A percentile compares a stretch with the other conserved stretches of the same genome.
Conservation (phyloP, 2,888 invertebrate species). For the Tachina fera region DNA sequence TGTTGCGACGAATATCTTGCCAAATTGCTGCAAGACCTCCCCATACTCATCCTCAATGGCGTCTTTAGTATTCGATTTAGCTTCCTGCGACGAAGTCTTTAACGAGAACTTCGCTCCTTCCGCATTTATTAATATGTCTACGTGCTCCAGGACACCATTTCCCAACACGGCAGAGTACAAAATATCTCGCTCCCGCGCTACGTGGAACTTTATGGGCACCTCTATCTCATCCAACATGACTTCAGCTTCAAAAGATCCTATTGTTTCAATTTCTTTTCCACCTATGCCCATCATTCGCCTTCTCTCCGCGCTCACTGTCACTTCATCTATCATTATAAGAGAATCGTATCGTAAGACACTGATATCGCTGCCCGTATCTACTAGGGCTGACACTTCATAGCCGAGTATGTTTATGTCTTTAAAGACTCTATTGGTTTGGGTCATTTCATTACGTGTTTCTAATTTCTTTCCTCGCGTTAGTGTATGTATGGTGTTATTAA, state of each 20-base stretch:
- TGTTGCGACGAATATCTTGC: not conserved
- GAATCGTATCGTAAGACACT: constrained; percentile 9
- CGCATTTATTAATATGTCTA: constrained; percentile 1
- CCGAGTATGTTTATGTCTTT: not conserved
- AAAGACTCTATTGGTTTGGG: constrained; percentile 11
- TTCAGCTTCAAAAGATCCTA: not conserved
- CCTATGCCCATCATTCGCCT: constrained; percentile 21
- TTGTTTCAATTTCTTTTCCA: not conserved
- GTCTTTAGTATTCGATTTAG: not conserved
- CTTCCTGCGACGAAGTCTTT: not conserved
- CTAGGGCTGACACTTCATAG: not conserved
- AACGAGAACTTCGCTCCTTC: constrained; percentile 13
- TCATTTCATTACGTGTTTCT: not conserved
- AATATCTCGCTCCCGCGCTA: constrained; percentile 12
- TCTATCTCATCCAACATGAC: not conserved
- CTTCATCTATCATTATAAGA: not conserved
- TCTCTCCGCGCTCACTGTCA: not conserved
- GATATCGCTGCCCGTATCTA: constrained; percentile 37
- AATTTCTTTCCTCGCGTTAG: not conserved
- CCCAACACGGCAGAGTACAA: constrained; percentile 27
- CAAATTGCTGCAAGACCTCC: not conserved
- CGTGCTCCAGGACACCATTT: not conserved
- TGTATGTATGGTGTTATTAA: not conserved
- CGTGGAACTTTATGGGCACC: constrained; percentile 17
- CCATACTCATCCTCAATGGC: not conserved